Evolutionary conservation across 2,113 vertebrate genomes (phyloP).

Genomic region (Myanophis thanlyinensis): DNA sequence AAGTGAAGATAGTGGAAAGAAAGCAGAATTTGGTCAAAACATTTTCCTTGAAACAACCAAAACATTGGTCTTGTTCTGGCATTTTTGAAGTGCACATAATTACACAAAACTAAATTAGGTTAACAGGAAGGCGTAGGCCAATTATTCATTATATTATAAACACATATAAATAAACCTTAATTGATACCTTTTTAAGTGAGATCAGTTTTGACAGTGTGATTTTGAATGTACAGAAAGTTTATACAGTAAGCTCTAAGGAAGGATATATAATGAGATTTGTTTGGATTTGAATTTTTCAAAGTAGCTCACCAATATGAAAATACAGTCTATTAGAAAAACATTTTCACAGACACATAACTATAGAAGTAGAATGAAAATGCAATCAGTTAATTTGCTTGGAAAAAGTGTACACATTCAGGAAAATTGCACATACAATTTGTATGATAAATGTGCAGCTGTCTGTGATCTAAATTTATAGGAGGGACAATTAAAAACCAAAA

Average conservation of each 20-base stretch:
- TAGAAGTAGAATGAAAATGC: not conserved
- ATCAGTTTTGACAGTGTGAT: not conserved
- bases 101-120: not conserved
- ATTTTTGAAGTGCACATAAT: not conserved
- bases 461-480: not conserved
- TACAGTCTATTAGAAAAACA: not conserved
- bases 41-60: not conserved
- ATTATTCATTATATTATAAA: not conserved
- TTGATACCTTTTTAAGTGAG: not conserved
- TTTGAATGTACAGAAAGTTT: not conserved
- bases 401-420: not conserved
- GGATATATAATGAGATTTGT: not conserved
- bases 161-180: not conserved
- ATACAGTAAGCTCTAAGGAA: not conserved
- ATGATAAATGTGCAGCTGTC: not conserved
- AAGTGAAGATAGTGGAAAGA: conserved; percentile 40
- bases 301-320: not conserved
- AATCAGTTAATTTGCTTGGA: not conserved
- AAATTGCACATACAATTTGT: not conserved
- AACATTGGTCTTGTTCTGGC: conserved; percentile 22
- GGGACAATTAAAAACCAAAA: not conserved
- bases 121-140: not conserved
- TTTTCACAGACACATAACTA: not conserved
- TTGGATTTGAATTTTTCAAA: not conserved
- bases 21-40: not conserved